phyloP scores from a whole-genome alignment of 2,888 invertebrate species.

The Antheraea assamensis region DNA sequence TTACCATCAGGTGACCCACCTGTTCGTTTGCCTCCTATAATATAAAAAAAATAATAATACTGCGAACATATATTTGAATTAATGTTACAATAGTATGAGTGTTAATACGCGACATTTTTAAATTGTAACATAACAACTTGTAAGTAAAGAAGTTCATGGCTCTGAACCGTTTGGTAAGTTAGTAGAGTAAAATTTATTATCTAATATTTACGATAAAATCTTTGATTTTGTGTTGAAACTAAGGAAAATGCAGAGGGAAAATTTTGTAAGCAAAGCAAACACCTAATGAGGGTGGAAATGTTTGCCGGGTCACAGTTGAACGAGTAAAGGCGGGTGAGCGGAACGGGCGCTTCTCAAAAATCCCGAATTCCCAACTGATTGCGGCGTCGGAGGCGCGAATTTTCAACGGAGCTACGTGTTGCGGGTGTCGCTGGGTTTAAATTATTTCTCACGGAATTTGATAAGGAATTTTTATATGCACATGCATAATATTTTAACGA shows the following conservation, averaged over 20 bases:
- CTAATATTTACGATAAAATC: conserved; percentile 7
- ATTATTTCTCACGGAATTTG: conserved; percentile 7
- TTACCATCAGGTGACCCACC: too few relatives aligned
- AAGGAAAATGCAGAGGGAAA: conserved; percentile 28
- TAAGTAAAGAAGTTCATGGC: neutral
- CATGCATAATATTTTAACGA: neutral
- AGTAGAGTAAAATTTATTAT: neutral
- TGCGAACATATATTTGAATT: neutral
- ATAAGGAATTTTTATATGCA: neutral
- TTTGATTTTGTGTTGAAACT: conserved; percentile 14
- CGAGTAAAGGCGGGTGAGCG: conserved; percentile 27
- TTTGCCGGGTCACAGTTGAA: conserved; percentile 67
- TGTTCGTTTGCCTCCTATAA: too few relatives aligned
- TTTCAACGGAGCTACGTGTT: conserved; percentile 23
- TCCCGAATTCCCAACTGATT: conserved; percentile 38
- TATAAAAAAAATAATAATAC: too few relatives aligned
- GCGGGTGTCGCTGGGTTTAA: conserved; percentile 1
- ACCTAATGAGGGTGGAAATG: conserved; percentile 73
- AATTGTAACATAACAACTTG: neutral
- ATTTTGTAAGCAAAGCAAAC: conserved; percentile 71
- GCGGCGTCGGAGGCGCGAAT: conserved; percentile 34
- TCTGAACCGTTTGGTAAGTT: neutral
- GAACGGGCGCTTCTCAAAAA: conserved; percentile 29
- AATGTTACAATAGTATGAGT: neutral
- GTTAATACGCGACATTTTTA: neutral